Conservation (phyloP, 2,888 invertebrate genomes). For the Cantharis flavilabris region DNA sequence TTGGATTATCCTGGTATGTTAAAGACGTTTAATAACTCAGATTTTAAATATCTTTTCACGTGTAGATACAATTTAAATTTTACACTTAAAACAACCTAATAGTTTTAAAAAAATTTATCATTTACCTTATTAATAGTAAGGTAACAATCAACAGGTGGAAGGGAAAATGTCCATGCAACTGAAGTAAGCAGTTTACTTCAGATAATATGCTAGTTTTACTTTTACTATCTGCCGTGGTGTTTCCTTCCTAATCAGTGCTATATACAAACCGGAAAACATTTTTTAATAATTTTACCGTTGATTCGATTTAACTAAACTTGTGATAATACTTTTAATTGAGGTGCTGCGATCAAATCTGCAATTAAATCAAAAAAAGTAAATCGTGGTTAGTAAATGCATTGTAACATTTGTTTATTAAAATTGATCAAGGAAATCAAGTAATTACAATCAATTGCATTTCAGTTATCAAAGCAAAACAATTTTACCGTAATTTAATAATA, state of each 20-base stretch:
- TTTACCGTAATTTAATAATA: not conserved
- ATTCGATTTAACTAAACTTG: not conserved
- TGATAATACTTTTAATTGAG: not conserved
- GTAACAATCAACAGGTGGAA: slow-evolving; percentile 7
- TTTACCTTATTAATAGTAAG: not conserved
- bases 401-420: not conserved
- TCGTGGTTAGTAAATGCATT: not conserved
- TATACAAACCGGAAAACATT: not conserved
- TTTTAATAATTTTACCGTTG: not conserved
- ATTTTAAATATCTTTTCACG: not conserved
- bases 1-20: not conserved
- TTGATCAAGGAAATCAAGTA: not conserved
- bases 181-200: not conserved
- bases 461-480: not conserved
- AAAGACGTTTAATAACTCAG: not conserved
- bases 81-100: not conserved
- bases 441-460: not conserved
- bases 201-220: not conserved
- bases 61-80: not conserved
- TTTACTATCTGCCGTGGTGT: not conserved
- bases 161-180: not conserved
- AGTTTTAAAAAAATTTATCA: not conserved
- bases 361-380: not conserved
- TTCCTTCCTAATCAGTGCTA: not conserved
- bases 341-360: not conserved